Percentiles rank a stretch among this genome's conserved stretches.
Conservation (phyloP, 2,888 invertebrate species). For the Nymphalis c-album region DNA sequence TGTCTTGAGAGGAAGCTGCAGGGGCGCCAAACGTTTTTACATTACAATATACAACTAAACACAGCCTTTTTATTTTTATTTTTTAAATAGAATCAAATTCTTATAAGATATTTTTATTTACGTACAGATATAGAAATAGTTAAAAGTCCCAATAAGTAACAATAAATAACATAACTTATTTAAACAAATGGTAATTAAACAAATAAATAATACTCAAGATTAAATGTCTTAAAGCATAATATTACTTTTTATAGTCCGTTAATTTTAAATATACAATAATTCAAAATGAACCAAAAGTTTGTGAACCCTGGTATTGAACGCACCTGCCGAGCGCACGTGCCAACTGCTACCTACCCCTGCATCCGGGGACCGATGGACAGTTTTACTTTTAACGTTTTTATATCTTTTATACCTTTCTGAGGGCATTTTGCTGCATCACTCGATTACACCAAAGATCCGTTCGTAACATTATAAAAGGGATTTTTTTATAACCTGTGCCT, state of each 20-base stretch:
- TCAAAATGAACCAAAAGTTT: conserved; percentile 15
- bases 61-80: not conserved
- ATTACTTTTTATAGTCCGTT: too few species aligned
- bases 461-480: too few species aligned
- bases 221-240: too few species aligned
- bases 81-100: not conserved
- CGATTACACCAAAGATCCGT: conserved; percentile 8
- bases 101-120: not conserved
- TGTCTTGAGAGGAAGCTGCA: conserved; percentile 35
- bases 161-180: too few species aligned
- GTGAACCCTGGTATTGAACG: conserved; percentile 9
- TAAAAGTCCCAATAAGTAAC: too few species aligned
- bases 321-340: conserved; percentile 37
- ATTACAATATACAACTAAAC: not conserved
- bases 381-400: conserved; percentile 28
- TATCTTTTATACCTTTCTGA: conserved; percentile 18
- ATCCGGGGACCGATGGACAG: conserved; percentile 39
- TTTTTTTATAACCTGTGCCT: not conserved
- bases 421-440: conserved; percentile 12
- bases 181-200: too few species aligned
- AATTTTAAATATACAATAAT: too few species aligned
- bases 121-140: too few species aligned
- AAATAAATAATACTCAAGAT: too few species aligned
- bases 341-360: conserved; percentile 38
- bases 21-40: conserved; percentile 27